Conservation (phyloP, 1,140 invertebrate species). For the Drosophila lini region DNA sequence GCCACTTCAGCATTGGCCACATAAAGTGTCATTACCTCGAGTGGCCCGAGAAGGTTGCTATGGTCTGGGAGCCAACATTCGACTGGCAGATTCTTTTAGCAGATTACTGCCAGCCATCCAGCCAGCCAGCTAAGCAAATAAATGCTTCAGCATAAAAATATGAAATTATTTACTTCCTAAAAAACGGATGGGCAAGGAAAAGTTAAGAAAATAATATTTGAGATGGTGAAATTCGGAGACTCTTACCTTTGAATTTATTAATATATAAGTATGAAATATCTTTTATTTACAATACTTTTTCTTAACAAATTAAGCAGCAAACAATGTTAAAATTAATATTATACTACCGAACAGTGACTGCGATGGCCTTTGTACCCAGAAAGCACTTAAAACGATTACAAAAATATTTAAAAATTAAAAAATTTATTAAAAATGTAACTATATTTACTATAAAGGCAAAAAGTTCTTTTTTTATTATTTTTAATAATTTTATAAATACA, state of each 20-base stretch:
- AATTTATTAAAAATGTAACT: too few relatives aligned
- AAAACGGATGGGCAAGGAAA: slow-evolving; percentile 20
- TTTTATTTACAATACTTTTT: too few relatives aligned
- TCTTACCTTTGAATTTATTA: not conserved
- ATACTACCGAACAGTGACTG: too few relatives aligned
- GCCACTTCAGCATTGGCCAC: slow-evolving; percentile 60
- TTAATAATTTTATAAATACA: too few relatives aligned
- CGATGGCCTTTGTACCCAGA: too few relatives aligned
- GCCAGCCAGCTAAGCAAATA: slow-evolving; percentile 62
- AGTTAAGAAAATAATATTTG: not conserved
- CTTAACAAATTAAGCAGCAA: too few relatives aligned
- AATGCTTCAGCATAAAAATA: slow-evolving; percentile 76
- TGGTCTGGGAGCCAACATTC: slow-evolving; percentile 19
- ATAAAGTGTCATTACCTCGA: slow-evolving; percentile 83
- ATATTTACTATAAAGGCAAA: too few relatives aligned
- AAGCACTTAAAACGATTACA: too few relatives aligned
- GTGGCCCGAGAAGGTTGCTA: slow-evolving; percentile 50
- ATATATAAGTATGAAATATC: too few relatives aligned
- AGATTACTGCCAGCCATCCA: slow-evolving; percentile 58
- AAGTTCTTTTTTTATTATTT: too few relatives aligned
- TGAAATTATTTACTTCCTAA: slow-evolving; percentile 71
- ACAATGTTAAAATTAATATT: too few relatives aligned
- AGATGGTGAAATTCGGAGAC: not conserved
- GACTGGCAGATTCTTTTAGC: slow-evolving; percentile 54
- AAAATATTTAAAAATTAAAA: too few relatives aligned